Conservation (phyloP, 2,113 vertebrate species). For the Charina bottae region DNA sequence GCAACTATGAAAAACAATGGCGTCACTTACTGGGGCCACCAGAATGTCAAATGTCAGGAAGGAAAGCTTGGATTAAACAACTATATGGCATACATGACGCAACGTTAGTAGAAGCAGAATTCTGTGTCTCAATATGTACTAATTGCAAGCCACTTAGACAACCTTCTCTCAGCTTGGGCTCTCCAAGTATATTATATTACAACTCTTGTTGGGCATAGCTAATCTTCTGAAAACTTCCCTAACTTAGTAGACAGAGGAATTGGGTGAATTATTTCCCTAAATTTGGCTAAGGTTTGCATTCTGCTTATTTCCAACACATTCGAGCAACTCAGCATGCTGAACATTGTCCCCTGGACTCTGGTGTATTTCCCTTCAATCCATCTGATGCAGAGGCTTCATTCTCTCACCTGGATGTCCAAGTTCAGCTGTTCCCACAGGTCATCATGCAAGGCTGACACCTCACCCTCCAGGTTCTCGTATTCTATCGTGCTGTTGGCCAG, state of each 20-base stretch:
- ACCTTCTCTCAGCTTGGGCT: background rate
- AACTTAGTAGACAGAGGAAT: background rate
- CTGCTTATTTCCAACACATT: background rate
- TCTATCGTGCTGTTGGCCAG: slow-evolving; percentile 85
- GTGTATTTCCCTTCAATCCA: background rate
- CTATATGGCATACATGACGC: background rate
- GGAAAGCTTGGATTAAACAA: slow-evolving; percentile 2
- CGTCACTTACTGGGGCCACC: background rate
- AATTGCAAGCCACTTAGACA: background rate
- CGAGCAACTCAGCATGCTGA: background rate
- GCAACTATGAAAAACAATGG: background rate
- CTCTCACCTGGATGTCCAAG: slow-evolving; percentile 86
- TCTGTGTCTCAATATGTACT: background rate
- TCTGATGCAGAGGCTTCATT: background rate
- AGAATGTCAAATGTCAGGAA: slow-evolving; percentile 14
- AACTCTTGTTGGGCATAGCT: background rate
- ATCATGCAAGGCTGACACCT: slow-evolving; percentile 89
- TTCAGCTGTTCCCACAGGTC: slow-evolving; percentile 96
- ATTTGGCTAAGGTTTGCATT: background rate
- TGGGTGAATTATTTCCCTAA: background rate
- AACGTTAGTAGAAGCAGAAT: background rate
- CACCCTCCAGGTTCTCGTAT: slow-evolving; percentile 90
- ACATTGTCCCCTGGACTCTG: background rate
- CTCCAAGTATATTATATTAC: background rate
- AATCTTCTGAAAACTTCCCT: background rate